Conservation (phyloP, 2,888 invertebrate genomes). For the Callyntrura sp. region DNA sequence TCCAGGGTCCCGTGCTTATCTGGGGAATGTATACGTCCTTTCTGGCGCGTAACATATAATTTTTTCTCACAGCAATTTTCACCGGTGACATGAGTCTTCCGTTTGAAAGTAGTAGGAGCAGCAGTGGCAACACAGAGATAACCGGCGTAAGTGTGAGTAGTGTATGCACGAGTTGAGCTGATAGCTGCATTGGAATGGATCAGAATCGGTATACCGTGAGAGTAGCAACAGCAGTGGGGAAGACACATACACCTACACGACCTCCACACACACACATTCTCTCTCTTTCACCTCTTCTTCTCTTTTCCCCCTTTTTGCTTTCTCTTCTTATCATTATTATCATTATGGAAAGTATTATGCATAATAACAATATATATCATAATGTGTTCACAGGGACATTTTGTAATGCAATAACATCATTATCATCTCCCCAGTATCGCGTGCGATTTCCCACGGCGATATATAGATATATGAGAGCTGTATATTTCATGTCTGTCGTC, state of each 20-base stretch:
- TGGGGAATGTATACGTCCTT: neutral
- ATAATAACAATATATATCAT: slow-evolving; percentile 33
- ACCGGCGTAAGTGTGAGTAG: neutral
- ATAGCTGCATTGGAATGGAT: neutral
- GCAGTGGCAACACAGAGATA: slow-evolving; percentile 9
- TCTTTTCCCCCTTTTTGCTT: neutral
- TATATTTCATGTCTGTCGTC: slow-evolving; percentile 34
- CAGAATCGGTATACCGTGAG: slow-evolving; percentile 6
- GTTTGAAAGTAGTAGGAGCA: too few species aligned
- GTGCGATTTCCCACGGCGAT: slow-evolving; percentile 53
- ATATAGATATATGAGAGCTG: slow-evolving; percentile 15
- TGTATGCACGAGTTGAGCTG: neutral
- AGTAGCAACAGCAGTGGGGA: neutral
- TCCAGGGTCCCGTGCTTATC: neutral
- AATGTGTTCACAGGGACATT: slow-evolving; percentile 9
- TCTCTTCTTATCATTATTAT: slow-evolving; percentile 29
- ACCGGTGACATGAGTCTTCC: slow-evolving; percentile 27
- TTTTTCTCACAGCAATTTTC: slow-evolving; percentile 46
- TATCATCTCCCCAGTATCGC: neutral
- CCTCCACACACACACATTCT: neutral
- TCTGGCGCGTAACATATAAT: slow-evolving; percentile 36
- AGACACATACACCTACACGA: slow-evolving; percentile 1
- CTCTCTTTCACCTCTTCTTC: neutral
- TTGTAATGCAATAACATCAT: slow-evolving; percentile 34
- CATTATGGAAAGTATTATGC: slow-evolving; percentile 33